Evolutionary conservation across 2,888 invertebrate species (phyloP).

Genomic region (Scaptomyza flava): DNA sequence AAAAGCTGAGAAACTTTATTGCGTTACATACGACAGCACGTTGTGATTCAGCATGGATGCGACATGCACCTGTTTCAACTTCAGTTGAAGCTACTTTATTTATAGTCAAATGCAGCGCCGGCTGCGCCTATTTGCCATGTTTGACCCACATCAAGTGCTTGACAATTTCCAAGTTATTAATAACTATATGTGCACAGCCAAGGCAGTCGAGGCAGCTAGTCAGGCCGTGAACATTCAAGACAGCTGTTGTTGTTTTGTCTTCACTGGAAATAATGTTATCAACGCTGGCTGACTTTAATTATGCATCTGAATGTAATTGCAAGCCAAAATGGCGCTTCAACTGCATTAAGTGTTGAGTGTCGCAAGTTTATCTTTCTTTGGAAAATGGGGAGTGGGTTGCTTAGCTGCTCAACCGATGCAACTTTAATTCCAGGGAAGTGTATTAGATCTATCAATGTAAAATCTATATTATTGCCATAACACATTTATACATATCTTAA

Average conservation of each 20-base stretch:
- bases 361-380: background rate
- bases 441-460: no score
- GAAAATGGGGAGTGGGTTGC: background rate
- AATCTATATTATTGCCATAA: no score
- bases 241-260: constrained; percentile 57
- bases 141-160: constrained; percentile 73
- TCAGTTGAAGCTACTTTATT: constrained; percentile 62
- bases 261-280: constrained; percentile 72
- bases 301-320: constrained; percentile 19
- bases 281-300: constrained; percentile 55
- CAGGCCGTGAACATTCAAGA: constrained; percentile 30
- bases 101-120: constrained; percentile 51
- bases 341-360: constrained; percentile 8
- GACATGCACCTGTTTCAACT: constrained; percentile 72
- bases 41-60: constrained; percentile 16
- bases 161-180: constrained; percentile 75
- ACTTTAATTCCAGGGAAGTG: background rate
- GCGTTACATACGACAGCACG: constrained; percentile 17
- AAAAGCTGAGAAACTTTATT: constrained; percentile 49
- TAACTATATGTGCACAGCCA: constrained; percentile 31
- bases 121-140: constrained; percentile 54
- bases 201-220: constrained; percentile 4
- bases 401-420: background rate
- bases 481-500: background rate
- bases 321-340: background rate